phyloP scores from a whole-genome alignment of 2,888 invertebrate species.

The Agapostemon virescens region DNA sequence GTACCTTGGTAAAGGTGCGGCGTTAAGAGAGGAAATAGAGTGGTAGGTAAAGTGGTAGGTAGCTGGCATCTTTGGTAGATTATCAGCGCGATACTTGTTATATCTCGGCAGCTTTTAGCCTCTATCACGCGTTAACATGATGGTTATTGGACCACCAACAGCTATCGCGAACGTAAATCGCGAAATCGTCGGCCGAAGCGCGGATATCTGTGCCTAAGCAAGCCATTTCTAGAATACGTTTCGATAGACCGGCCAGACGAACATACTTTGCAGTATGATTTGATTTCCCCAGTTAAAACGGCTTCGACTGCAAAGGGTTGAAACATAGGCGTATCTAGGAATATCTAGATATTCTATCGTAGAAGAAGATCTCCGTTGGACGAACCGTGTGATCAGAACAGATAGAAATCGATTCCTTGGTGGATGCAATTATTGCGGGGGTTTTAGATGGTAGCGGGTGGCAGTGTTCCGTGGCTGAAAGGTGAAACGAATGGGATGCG shows the following conservation, averaged over 20 bases:
- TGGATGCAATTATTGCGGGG: neutral
- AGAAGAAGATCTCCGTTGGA: too few species aligned
- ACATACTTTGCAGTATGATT: slow-evolving; percentile 2
- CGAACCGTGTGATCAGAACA: too few species aligned
- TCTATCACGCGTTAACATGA: neutral
- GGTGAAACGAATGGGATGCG: neutral
- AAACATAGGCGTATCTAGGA: too few species aligned
- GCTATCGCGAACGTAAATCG: slow-evolving; percentile 13
- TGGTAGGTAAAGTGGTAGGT: slow-evolving; percentile 51
- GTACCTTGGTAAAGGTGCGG: slow-evolving; percentile 7
- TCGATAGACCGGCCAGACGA: neutral
- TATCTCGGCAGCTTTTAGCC: neutral
- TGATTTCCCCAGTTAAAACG: too few species aligned
- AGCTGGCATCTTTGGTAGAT: slow-evolving; percentile 25
- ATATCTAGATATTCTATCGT: too few species aligned
- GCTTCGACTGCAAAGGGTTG: too few species aligned
- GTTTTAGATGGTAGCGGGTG: neutral
- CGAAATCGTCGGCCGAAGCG: slow-evolving; percentile 13
- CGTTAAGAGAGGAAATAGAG: slow-evolving; percentile 46
- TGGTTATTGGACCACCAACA: neutral
- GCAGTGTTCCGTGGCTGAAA: neutral
- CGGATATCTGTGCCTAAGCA: neutral
- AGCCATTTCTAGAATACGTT: neutral
- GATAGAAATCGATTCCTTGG: neutral
- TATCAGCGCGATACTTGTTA: slow-evolving; percentile 21